Percentiles rank a stretch among this genome's conserved stretches.
These are phyloP conservation scores for Lepidochitona cinerea DNA, from an alignment of 2,888 invertebrate species.

Conservation along the genomic window DNA sequence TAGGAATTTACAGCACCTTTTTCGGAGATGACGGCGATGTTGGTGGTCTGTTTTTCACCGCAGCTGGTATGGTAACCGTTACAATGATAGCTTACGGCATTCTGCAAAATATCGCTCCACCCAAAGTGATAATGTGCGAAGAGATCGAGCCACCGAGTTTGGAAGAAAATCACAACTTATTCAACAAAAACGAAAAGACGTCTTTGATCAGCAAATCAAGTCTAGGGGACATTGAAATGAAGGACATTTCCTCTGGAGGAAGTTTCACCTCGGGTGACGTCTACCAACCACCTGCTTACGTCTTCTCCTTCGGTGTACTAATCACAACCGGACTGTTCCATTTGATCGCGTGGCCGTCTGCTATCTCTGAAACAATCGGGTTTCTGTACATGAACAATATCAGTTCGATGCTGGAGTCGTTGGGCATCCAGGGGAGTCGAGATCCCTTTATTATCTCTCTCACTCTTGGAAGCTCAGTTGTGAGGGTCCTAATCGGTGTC, in stretches of 20 bases:
- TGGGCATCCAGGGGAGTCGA: background rate
- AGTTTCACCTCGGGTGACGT: background rate
- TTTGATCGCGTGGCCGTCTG: background rate
- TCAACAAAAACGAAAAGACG: background rate
- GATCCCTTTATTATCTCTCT: background rate
- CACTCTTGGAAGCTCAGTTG: background rate
- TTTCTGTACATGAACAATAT: background rate
- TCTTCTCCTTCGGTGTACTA: background rate
- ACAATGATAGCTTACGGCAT: background rate
- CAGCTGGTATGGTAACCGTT: background rate
- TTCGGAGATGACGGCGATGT: background rate
- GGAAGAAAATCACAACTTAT: background rate
- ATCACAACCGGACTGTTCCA: background rate
- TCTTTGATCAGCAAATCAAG: background rate
- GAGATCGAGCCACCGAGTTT: background rate
- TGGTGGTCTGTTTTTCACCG: background rate
- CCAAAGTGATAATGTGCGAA: background rate
- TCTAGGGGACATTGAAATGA: background rate
- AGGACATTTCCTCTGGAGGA: background rate
- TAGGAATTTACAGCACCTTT: background rate
- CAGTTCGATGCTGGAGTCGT: background rate
- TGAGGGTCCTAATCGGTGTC: background rate
- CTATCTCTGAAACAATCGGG: background rate
- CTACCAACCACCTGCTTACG: background rate
- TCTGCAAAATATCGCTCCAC: background rate